phyloP scores from a whole-genome alignment of 2,888 invertebrate genomes.

The Parascotia fuliginaria region DNA sequence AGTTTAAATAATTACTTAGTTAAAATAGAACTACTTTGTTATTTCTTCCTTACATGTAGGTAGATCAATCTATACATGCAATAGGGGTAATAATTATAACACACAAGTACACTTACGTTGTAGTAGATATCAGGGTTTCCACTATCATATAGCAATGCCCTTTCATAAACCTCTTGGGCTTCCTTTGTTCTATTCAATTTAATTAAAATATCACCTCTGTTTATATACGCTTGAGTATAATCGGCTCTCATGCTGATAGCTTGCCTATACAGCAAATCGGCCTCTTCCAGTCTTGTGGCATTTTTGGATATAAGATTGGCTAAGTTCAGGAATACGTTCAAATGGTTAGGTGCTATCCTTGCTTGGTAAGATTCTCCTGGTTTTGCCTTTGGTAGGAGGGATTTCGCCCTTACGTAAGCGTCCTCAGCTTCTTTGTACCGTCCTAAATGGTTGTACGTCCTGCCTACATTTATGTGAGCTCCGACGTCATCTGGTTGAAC shows the following conservation, averaged over 20 bases:
- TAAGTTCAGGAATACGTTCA: conserved; percentile 97
- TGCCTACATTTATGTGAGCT: conserved; percentile 98
- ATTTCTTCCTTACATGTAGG: no score
- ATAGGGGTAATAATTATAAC: no score
- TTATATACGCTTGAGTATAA: conserved; percentile 98
- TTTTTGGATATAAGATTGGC: conserved; percentile 98
- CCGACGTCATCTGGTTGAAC: conserved; percentile 98
- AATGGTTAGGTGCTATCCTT: conserved; percentile 97
- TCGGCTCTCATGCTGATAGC: conserved; percentile 99
- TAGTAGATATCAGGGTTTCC: conserved; percentile 98
- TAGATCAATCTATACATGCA: no score
- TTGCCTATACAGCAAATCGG: conserved; percentile 96
- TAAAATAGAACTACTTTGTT: no score
- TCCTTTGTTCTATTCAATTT: conserved; percentile 97
- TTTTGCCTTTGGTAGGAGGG: conserved; percentile 94
- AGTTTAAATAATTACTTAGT: no score
- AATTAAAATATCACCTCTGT: conserved; percentile 97
- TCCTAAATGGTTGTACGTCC: conserved; percentile 96
- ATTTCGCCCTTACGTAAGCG: conserved; percentile 96
- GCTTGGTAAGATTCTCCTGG: conserved; percentile 98
- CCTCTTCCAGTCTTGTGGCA: conserved; percentile 95
- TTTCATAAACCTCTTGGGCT: conserved; percentile 97
- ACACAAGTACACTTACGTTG: conserved; percentile 94
- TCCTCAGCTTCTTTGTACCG: conserved; percentile 92
- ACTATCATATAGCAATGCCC: conserved; percentile 96